Percentiles rank a stretch among this genome's conserved stretches.
Conservation (phyloP, 2,797 vertebrate species). For the Artibeus jamaicensis region DNA sequence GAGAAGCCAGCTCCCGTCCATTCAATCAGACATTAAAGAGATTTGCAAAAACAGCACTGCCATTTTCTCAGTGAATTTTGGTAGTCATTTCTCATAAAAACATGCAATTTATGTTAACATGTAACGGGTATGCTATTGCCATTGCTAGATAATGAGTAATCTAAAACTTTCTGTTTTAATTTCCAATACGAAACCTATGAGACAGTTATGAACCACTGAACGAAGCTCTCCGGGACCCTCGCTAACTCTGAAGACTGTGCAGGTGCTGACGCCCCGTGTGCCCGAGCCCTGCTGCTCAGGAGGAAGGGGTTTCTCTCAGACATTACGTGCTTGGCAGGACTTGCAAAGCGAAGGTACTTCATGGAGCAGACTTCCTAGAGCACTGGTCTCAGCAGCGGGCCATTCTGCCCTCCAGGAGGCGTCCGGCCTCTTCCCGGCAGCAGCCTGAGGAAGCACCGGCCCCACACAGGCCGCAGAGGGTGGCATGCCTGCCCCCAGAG, state of each 20-base stretch:
- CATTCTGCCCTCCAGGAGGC: neutral
- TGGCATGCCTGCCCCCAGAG: neutral
- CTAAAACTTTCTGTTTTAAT: neutral
- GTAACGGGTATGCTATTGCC: neutral
- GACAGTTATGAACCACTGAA: neutral
- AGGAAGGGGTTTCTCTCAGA: too few species aligned
- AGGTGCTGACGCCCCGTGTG: neutral
- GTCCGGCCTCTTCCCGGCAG: neutral
- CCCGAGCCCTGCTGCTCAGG: neutral
- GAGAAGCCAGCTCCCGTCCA: neutral
- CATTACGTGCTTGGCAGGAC: accelerated
- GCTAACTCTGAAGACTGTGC: neutral
- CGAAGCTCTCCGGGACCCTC: neutral
- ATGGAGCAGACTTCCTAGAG: neutral
- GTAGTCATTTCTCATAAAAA: neutral
- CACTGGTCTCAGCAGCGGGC: neutral
- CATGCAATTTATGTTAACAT: neutral
- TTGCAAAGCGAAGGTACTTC: neutral
- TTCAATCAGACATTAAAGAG: neutral
- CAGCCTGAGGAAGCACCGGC: neutral
- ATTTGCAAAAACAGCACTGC: neutral
- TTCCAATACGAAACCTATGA: neutral
- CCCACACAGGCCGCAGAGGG: accelerated
- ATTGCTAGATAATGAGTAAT: neutral
- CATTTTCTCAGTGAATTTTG: neutral